Base-by-base conservation (phyloP, 2,113 vertebrate genomes). In the Arizona elegans region DNA sequence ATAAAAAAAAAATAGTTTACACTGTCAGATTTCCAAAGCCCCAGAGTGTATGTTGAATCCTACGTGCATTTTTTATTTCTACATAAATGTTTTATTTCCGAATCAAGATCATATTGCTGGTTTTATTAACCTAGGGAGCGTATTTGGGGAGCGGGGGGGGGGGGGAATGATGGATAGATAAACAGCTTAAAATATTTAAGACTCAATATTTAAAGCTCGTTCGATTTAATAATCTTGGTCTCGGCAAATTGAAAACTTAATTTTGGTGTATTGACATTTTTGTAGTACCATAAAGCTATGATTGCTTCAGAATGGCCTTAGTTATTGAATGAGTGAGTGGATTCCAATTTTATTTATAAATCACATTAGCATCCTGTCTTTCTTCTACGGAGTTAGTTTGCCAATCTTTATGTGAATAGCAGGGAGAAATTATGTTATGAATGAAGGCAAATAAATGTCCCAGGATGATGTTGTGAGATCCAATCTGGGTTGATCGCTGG, bases 41-140 rank as follows among this genome's bases (percentile, higher is more conserved):
- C n/a, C 89, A 47, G 94, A 62, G 89, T 92, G 5, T 90, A 86
- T 43, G 38, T 93, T 91, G 19, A 50, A 93, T 94, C 93, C 93
- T 91, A 62, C 0, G 43, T 91, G 55, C 0, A 0, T 94, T 86
- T 93, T 88, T 58, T 26, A 90, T 65, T 33, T 53, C 43, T 0
- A 52, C 62, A 92, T 96, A 93, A 87, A 95, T 94, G 87, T 95
- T 95, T 95, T 95, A 70, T 89, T 94, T 95, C 33, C 33, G 90
- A 62, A 91, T 95, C 53, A 94, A 95, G 81, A 89, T 86, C 9
- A 43, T 43, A 53, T 43, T 21, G 21, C n/a, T 93, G 5, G 13
- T 29, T 12, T 62, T 87, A 53, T 75, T 91, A 38, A 70, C 65
- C 29, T 6, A 70, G 65, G 29, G 65, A 70, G 29, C n/a, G n/a